Percentiles rank a stretch among this genome's conserved stretches.
Evolutionary conservation across 2,797 vertebrate genomes (phyloP).

Genomic region (Caiman crocodilus): DNA sequence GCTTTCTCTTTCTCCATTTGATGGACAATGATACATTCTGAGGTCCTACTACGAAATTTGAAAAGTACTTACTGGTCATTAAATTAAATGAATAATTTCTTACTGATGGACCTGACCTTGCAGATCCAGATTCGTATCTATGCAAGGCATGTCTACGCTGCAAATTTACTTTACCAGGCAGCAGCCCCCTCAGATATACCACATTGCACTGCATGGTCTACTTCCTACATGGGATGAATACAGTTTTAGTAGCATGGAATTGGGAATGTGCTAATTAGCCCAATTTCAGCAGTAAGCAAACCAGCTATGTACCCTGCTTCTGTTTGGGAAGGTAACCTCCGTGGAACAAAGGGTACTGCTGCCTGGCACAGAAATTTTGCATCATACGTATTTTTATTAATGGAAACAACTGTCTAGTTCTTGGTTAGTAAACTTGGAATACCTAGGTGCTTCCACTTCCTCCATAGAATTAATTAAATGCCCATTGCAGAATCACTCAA

Average conservation of each 20-base stretch:
- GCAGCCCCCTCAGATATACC: too few species aligned
- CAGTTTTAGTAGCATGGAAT: too few species aligned
- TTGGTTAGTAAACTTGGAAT: neutral
- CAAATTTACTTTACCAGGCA: too few species aligned
- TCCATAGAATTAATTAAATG: neutral
- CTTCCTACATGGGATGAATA: too few species aligned
- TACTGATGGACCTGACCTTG: neutral
- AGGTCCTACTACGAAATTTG: neutral
- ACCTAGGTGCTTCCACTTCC: neutral
- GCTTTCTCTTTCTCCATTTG: neutral
- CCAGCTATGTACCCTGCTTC: too few species aligned
- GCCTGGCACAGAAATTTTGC: too few species aligned
- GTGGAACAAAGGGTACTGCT: too few species aligned
- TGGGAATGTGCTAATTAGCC: too few species aligned
- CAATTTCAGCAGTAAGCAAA: too few species aligned
- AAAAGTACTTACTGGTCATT: neutral
- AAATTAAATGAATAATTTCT: neutral
- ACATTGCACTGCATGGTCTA: too few species aligned
- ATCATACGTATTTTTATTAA: neutral
- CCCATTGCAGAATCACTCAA: neutral
- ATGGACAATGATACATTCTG: neutral
- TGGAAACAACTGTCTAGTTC: neutral
- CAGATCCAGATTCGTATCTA: neutral
- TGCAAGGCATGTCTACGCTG: too few species aligned
- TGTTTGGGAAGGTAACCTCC: too few species aligned